A percentile compares a stretch with the other conserved stretches of the same genome.
Conservation (phyloP, 2,888 invertebrate species). For the Protodeltote pygarga region DNA sequence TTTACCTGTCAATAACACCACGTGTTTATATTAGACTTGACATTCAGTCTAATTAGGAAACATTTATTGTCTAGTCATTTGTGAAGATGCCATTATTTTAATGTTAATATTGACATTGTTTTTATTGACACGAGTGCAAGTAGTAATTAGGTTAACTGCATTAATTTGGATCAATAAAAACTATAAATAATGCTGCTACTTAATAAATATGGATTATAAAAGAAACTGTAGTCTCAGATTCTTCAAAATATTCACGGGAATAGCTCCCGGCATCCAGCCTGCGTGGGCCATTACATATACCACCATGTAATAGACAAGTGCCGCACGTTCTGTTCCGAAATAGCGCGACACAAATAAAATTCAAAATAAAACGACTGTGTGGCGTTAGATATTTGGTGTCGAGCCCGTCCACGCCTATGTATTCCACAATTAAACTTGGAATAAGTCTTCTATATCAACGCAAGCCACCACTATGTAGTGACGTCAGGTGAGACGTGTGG, state of each 20-base stretch:
- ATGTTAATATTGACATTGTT: constrained; percentile 20
- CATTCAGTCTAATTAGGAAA: constrained; percentile 27
- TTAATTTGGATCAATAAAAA: too few species aligned
- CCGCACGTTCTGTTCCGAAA: constrained; percentile 81
- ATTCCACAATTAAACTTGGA: constrained; percentile 67
- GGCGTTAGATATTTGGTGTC: constrained; percentile 79
- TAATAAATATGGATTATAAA: constrained; percentile 3
- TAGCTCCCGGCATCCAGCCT: constrained; percentile 58
- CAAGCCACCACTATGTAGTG: constrained; percentile 22
- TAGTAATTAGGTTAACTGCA: constrained; percentile 4
- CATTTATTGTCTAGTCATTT: constrained; percentile 32
- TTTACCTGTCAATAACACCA: constrained; percentile 65
- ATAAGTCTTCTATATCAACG: constrained; percentile 52
- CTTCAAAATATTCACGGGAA: constrained; percentile 54
- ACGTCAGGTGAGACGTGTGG: constrained; percentile 19
- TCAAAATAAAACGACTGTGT: constrained; percentile 84
- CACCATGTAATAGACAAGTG: constrained; percentile 81
- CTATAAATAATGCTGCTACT: too few species aligned
- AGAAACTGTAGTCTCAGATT: constrained; percentile 14
- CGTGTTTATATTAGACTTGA: constrained; percentile 50
- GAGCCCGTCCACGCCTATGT: constrained; percentile 64
- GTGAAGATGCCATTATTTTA: constrained; percentile 1
- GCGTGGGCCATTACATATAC: constrained; percentile 74
- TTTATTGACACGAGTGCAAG: too few species aligned
- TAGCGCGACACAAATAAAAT: constrained; percentile 87